Evolutionary conservation across 1,140 invertebrate species (phyloP), one percentile per base, ranked within the genome.

Genomic region (Trypoxylus dichotomus): DNA sequence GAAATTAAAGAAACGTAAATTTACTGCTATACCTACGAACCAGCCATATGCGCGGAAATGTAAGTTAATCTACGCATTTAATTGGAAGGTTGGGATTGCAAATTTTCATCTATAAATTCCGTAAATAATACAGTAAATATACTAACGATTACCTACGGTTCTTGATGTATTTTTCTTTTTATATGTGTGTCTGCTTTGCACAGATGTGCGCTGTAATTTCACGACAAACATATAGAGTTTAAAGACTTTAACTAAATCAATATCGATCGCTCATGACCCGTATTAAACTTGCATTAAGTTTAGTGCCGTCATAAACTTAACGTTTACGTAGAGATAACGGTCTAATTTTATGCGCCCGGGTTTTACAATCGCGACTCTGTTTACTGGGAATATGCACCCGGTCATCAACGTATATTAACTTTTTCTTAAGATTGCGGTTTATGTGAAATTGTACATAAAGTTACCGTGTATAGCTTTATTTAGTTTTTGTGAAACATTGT

Each of bases 221-320:
- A 24, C 25, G 60, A 68, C 60, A 25, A 68, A 68, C 24, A 27
- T 21, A 68, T 6, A 25, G 21, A 25, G 60, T 68, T 68, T 68
- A 27, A 25, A 68, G 24, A 68, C 60, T 68, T 32, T 68, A 68
- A 27, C 60, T 68, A 68, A 68, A 68, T 68, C 60, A 68, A 68
- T 68, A 68, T 68, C 21, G 60, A 68, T 68, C 60, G 60, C 25
- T 68, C 60, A 68, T 68, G 60, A 68, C n/a, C 60, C 60, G 60
- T 68, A 68, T 68, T 68, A 68, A 68, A 68, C 60, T 68, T 68
- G 60, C 24, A 68, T 68, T 68, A 68, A 68, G 24, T 68, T 68
- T 68, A 68, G 60, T 68, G 21, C 60, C n/a, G 60, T 68, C n/a
- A 68, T 68, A 68, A 68, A 68, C 60, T 68, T 68, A 27, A 68